A percentile compares a stretch with the other conserved stretches of the same genome.
phyloP scores from a whole-genome alignment of 2,113 vertebrate genomes.

The Burhinus bistriatus region DNA sequence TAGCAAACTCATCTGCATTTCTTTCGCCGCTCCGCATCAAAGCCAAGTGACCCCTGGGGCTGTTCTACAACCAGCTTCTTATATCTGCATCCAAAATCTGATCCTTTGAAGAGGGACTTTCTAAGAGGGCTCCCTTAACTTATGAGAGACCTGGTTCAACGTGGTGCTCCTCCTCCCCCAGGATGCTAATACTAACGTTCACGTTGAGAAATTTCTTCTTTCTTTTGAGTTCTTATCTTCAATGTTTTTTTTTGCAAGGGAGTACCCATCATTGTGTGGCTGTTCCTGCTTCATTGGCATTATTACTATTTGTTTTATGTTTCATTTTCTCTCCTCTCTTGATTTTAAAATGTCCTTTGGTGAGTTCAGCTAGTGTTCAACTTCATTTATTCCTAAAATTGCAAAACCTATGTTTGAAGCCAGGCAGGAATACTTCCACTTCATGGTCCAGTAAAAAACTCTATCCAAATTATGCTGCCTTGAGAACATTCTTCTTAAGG shows the following conservation, averaged over 20 bases:
- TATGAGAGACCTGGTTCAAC: background rate
- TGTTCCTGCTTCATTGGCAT: background rate
- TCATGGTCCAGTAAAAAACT: background rate
- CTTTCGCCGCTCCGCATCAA: background rate
- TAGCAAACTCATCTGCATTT: background rate
- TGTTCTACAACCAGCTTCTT: background rate
- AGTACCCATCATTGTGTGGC: background rate
- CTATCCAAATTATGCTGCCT: background rate
- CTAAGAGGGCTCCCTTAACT: background rate
- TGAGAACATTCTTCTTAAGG: background rate
- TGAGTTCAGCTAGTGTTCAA: background rate
- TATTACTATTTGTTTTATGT: background rate
- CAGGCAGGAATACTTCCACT: background rate
- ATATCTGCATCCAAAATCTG: background rate
- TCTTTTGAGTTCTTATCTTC: background rate
- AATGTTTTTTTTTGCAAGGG: background rate
- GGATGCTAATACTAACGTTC: background rate
- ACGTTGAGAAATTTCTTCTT: background rate
- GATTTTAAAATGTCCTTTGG: background rate
- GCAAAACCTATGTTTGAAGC: background rate
- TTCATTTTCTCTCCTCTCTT: background rate
- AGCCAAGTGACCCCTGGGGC: background rate
- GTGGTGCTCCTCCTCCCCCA: background rate
- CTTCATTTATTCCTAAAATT: background rate
- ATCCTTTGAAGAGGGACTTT: background rate